Conservation (phyloP, 2,888 invertebrate species). For the Sthenelais limicola region DNA sequence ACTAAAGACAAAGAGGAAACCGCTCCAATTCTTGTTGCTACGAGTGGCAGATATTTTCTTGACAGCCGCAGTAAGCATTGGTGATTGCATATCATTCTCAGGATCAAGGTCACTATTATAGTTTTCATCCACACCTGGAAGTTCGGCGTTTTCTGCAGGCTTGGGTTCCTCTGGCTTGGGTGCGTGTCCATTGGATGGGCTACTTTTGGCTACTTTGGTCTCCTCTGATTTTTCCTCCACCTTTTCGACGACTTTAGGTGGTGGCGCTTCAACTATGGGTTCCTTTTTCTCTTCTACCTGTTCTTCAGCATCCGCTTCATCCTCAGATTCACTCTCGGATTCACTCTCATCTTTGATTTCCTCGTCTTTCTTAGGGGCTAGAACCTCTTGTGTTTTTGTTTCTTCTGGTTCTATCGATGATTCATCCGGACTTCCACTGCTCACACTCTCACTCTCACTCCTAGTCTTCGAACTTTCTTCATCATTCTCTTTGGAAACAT, state of each 20-base stretch:
- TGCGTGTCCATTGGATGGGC: background rate
- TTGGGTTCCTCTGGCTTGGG: background rate
- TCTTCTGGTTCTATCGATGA: slow-evolving; percentile 8
- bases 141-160: background rate
- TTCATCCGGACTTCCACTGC: slow-evolving; percentile 20
- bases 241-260: background rate
- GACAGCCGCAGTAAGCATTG: slow-evolving; percentile 5
- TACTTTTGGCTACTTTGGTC: background rate
- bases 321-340: too few species aligned
- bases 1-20: slow-evolving; percentile 46
- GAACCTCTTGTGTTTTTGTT: background rate
- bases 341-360: too few species aligned
- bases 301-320: too few species aligned
- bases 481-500: background rate
- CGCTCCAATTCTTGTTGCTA: slow-evolving; percentile 37
- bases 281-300: too few species aligned
- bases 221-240: background rate
- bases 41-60: slow-evolving; percentile 16
- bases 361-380: too few species aligned
- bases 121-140: slow-evolving; percentile 42
- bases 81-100: slow-evolving; percentile 33
- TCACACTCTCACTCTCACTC: slow-evolving; percentile 7
- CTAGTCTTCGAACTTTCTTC: background rate
- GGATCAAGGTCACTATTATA: slow-evolving; percentile 49
- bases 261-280: too few species aligned